Percentiles rank a stretch among this genome's conserved stretches.
Conservation (phyloP, 2,113 vertebrate genomes). For the Lagopus leucura region DNA sequence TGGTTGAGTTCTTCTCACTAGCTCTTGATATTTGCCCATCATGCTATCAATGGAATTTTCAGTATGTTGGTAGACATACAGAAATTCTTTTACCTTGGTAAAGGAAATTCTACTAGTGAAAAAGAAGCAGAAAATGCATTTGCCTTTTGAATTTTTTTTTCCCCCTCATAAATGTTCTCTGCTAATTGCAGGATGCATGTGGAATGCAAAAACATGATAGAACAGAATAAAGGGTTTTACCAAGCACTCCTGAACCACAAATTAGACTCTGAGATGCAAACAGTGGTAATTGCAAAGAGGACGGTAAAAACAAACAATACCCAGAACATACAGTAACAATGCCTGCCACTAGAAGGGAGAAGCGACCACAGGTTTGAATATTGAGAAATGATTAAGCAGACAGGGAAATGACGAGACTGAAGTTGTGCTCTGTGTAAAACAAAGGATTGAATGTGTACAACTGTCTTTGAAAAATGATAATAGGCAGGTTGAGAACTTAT, state of each 20-base stretch:
- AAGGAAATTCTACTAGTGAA: not conserved
- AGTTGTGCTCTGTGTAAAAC: not conserved
- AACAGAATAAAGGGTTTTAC: not conserved
- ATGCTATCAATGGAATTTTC: too few relatives aligned
- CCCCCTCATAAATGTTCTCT: not conserved
- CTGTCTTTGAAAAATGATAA: not conserved
- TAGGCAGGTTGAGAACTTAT: not conserved
- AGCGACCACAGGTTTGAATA: not conserved
- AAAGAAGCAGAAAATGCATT: not conserved
- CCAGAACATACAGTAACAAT: not conserved
- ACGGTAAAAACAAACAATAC: not conserved
- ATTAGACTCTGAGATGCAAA: not conserved
- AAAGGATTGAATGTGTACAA: not conserved
- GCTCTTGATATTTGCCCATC: not conserved
- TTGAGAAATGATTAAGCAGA: not conserved
- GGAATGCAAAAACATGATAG: not conserved
- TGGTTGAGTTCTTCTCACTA: not conserved
- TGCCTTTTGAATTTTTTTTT: not conserved
- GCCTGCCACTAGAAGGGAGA: not conserved
- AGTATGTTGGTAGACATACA: not conserved
- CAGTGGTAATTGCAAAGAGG: not conserved
- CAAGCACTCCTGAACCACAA: not conserved
- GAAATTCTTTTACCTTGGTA: not conserved
- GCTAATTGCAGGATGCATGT: not conserved
- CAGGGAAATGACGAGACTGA: not conserved